Conservation (phyloP, 1,140 invertebrate species). For the fruit fly (Drosophila melanogaster) region DNA sequence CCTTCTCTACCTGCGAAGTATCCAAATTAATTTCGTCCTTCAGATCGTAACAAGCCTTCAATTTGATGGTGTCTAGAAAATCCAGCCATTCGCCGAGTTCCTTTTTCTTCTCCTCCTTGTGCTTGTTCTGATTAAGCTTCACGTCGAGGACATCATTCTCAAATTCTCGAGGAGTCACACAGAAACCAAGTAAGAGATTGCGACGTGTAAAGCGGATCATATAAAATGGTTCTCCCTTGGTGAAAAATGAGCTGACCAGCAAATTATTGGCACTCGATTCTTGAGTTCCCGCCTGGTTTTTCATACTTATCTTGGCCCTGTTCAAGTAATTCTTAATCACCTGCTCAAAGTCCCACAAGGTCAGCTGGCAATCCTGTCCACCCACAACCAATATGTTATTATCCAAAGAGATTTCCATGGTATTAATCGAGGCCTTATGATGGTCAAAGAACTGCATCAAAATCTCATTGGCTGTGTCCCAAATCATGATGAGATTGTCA, state of each 20-base stretch:
- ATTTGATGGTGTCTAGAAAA: constrained; percentile 32
- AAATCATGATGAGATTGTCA: constrained; percentile 44
- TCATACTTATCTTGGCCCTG: neutral
- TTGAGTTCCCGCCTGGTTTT: neutral
- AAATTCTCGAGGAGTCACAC: neutral
- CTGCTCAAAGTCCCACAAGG: constrained; percentile 57
- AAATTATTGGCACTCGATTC: neutral
- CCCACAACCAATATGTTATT: constrained; percentile 54
- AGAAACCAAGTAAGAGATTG: constrained; percentile 49
- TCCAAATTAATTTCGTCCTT: neutral
- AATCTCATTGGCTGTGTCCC: constrained; percentile 36
- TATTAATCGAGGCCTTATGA: constrained; percentile 32
- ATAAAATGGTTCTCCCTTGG: constrained; percentile 33
- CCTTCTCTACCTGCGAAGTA: neutral
- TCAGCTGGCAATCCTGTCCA: constrained; percentile 42
- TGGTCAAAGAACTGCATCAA: constrained; percentile 23
- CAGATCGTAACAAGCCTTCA: constrained; percentile 10
- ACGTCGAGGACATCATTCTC: too few species aligned
- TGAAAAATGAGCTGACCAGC: constrained; percentile 27
- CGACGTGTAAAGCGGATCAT: constrained; percentile 30
- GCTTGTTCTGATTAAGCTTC: neutral
- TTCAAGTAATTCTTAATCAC: constrained; percentile 9
- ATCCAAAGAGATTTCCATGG: constrained; percentile 41
- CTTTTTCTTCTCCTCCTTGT: neutral
- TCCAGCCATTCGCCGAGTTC: constrained; percentile 19